phyloP scores from a whole-genome alignment of 2,888 invertebrate species.

The Microctonus aethiopoides region DNA sequence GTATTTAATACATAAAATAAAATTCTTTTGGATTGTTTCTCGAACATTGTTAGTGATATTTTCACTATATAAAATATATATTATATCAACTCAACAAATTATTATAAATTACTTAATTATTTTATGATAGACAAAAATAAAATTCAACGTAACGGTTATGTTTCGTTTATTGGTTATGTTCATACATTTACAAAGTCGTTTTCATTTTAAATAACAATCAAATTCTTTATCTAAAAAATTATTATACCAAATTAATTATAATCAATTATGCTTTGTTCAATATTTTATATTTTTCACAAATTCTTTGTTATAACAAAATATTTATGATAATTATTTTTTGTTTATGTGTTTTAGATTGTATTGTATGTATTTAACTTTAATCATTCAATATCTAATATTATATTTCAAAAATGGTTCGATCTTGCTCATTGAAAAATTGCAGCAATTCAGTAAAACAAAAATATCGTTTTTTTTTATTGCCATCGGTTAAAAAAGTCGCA shows the following conservation, averaged over 20 bases:
- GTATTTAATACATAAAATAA: not conserved
- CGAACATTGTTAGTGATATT: not conserved
- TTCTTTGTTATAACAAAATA: no score
- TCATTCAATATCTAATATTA: no score
- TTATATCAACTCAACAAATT: not conserved
- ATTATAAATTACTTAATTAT: not conserved
- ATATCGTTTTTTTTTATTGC: slow-evolving; percentile 17
- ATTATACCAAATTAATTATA: no score
- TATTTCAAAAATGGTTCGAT: slow-evolving; percentile 14
- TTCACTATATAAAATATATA: not conserved
- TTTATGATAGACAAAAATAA: not conserved
- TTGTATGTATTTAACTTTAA: no score
- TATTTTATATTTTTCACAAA: no score
- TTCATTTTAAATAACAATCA: no score
- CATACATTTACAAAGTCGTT: not conserved
- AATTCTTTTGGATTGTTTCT: not conserved
- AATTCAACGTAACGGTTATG: not conserved
- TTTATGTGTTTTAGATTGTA: no score
- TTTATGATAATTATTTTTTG: no score
- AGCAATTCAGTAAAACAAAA: slow-evolving; percentile 15
- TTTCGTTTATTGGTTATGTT: not conserved
- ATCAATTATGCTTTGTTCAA: no score
- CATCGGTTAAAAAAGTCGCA: slow-evolving; percentile 22
- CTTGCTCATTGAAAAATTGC: slow-evolving; percentile 19
- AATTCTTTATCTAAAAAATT: no score